Base-by-base conservation (phyloP, 1,140 invertebrate genomes). In the Ips typographus region DNA sequence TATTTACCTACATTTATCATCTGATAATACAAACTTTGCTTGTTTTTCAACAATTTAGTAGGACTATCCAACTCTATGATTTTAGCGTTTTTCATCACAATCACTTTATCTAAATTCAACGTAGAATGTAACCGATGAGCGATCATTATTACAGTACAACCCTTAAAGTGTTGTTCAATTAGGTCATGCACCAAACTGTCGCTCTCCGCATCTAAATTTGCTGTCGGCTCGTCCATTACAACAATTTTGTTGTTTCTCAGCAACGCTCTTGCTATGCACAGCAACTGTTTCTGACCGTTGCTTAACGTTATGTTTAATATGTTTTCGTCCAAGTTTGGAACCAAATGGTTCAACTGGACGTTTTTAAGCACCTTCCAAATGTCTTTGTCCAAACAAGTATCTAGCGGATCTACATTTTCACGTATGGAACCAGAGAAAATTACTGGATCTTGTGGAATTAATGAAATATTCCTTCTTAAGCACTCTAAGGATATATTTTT, bases 381-480 rank as follows among this genome's bases (percentile, higher is more conserved):
- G 0, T 74, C 65, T 56, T 70, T 62, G 67, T 82, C 80, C n/a
- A 70, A 70, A 72, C 84, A 83, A 39, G 83, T 75, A 2, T 80
- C 77, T 72, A 87, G 86, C 2, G 88, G 89, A 78, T 90, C 89
- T 7, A 90, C 74, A 77, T 90, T 90, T 66, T 81, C 81, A 52
- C 88, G 74, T 5, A 88, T 68, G 22, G 83, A 82, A 42, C 58
- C 58, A 7, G 56, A 39, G 72, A 88, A 88, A 7, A 89, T 76
- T 3, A 89, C 81, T 1, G 94, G 93, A 73, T 91, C 92, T 80
- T 96, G 92, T 1, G 93, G 91, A 71, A 94, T 92, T 39, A 94
- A 91, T 38, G 91, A 90, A 39, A 95, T 86, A 68, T 88, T 86
- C n/a, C 84, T 84, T n/a, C 93, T 82, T 1, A 95, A 77, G 72